A percentile compares a stretch with the other conserved stretches of the same genome.
Evolutionary conservation across 2,113 vertebrate genomes (phyloP).

Genomic region (Gambusia affinis): DNA sequence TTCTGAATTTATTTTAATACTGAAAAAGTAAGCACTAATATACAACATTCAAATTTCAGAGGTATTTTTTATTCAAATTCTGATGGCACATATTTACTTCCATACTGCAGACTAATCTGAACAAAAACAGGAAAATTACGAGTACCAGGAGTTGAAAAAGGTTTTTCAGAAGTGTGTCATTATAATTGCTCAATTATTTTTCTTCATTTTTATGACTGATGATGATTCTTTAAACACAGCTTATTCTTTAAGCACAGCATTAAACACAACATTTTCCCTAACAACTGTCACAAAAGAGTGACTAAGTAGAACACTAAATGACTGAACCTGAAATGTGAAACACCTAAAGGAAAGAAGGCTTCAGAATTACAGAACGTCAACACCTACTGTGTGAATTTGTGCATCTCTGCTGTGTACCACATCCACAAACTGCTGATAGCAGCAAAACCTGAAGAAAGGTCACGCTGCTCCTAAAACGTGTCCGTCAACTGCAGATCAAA

Average conservation of each 20-base stretch:
- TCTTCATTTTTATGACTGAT: not conserved
- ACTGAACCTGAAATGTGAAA: constrained; percentile 17
- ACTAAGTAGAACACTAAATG: constrained; percentile 10
- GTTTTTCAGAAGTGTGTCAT: too few relatives aligned
- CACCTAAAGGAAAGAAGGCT: not conserved
- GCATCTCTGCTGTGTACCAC: constrained; percentile 2
- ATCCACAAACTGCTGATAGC: constrained; percentile 53
- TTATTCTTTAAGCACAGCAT: too few relatives aligned
- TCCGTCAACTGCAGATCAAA: constrained; percentile 52
- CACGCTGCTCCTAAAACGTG: constrained; percentile 24
- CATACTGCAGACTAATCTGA: too few relatives aligned
- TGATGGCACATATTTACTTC: too few relatives aligned
- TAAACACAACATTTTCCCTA: not conserved
- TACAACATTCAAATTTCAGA: too few relatives aligned
- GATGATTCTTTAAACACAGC: too few relatives aligned
- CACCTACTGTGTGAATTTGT: constrained; percentile 10
- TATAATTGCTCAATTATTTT: too few relatives aligned
- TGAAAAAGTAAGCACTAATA: too few relatives aligned
- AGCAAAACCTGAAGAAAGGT: constrained; percentile 56
- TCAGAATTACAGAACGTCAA: not conserved
- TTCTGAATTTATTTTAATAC: too few relatives aligned
- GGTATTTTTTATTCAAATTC: too few relatives aligned
- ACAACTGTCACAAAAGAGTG: constrained; percentile 22
- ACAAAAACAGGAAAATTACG: too few relatives aligned
- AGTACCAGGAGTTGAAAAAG: too few relatives aligned